Evolutionary conservation across 1,140 invertebrate species (phyloP).

Genomic region (Heliconius nattereri): DNA sequence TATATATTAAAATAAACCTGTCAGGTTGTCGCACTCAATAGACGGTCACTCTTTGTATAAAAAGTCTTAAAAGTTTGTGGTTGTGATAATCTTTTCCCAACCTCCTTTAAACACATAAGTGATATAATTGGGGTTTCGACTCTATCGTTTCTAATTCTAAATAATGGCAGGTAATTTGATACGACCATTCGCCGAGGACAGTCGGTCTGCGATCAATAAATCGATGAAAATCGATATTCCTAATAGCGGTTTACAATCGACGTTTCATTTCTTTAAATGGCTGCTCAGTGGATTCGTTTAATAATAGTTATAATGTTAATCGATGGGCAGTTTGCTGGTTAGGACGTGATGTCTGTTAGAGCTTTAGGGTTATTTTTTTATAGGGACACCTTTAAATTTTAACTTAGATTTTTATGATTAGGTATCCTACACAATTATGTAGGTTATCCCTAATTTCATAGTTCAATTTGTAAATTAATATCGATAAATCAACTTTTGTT

Average conservation of each 20-base stretch:
- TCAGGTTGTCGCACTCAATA: background rate
- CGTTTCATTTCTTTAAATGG: constrained; percentile 80
- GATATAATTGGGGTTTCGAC: constrained; percentile 78
- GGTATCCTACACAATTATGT: background rate
- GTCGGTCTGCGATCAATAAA: constrained; percentile 79
- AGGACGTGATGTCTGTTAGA: constrained; percentile 41
- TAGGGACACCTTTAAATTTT: background rate
- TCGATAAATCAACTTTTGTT: background rate
- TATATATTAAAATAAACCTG: constrained; percentile 32
- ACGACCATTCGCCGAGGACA: constrained; percentile 76
- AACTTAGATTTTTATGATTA: constrained; percentile 3
- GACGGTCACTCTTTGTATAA: constrained; percentile 3
- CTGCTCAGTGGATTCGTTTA: constrained; percentile 72
- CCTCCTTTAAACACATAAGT: constrained; percentile 80
- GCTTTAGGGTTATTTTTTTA: constrained; percentile 40
- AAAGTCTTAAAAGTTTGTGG: constrained; percentile 52
- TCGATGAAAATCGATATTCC: constrained; percentile 71
- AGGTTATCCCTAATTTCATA: background rate
- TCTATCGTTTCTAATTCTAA: constrained; percentile 80
- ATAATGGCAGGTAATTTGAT: constrained; percentile 78
- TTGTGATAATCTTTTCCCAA: constrained; percentile 71
- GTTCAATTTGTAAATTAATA: background rate
- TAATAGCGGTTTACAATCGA: constrained; percentile 72
- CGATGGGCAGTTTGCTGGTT: constrained; percentile 58
- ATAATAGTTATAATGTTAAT: constrained; percentile 76